Base-by-base conservation (phyloP, 2,888 invertebrate species). In the Desoria tigrina region DNA sequence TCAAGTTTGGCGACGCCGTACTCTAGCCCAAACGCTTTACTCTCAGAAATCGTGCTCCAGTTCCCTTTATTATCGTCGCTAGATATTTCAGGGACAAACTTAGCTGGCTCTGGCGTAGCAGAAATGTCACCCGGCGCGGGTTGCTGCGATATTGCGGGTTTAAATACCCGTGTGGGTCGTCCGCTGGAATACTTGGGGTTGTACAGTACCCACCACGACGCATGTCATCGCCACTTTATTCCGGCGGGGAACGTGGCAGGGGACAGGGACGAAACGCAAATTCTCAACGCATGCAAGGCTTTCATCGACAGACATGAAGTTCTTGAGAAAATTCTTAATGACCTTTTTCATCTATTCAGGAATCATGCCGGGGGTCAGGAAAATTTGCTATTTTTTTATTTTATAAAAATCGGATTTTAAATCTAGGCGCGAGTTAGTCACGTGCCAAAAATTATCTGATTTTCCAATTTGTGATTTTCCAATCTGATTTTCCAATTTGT, bases 31-130 rank as follows among this genome's bases (percentile, higher is more conserved):
- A 90, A 90, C 81, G 83, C 85, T 69, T 83, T 87, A 32, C 81
- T 98, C 45, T 42, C n/a, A n/a, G n/a, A n/a, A n/a, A n/a, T n/a
- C n/a, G 87, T 95, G 14, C 83, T 84, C 58, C 86, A 83, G 78
- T 83, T 98, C 76, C 89, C 90, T 0, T 80, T 86, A 58, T 82
- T 98, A 66, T 86, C 86, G 49, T 91, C 91, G 26, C 82, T 98
- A 76, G 97, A 98, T 81, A 94, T 98, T 78, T 94, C 96, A 2
- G 95, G 95, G 16, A 97, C 97, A 21, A 96, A 98, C 83, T 83
- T 98, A 72, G 94, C 95, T 45, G 94, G 95, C 16, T 86, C 87
- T 61, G 92, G 92, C 54, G 75, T 74, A 27, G 73, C 66, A 28
- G 32, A n/a, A 42, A 26, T 42, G 42, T 4, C 4, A 11, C n/a